Conservation (phyloP, 1,140 invertebrate species). For the Neodiprion lecontei region DNA sequence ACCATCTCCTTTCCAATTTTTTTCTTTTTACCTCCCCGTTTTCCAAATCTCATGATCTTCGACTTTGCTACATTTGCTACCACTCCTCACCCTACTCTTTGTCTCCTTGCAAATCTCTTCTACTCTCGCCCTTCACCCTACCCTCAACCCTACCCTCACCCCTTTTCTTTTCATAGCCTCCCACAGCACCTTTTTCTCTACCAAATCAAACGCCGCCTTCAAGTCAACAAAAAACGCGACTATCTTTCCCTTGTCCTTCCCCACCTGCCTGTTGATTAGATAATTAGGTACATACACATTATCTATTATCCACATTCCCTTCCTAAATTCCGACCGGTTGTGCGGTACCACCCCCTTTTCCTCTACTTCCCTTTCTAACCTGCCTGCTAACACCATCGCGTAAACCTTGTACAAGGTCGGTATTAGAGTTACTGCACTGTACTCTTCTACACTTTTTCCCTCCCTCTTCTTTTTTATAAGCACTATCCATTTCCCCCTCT, state of each 20-base stretch:
- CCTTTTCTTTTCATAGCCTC: constrained; percentile 4
- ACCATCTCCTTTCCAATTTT: no score
- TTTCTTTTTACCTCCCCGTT: no score
- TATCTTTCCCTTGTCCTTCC: constrained; percentile 13
- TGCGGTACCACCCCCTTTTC: constrained; percentile 25
- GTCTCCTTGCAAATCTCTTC: constrained; percentile 16
- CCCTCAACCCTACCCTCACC: not conserved
- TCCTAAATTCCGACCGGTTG: constrained; percentile 32
- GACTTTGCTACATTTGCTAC: no score
- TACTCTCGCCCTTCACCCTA: not conserved
- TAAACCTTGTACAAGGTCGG: constrained; percentile 10
- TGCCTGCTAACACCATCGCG: not conserved
- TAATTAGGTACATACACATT: constrained; percentile 34
- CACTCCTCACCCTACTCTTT: constrained; percentile 9
- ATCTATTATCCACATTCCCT: constrained; percentile 30
- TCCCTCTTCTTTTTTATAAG: constrained; percentile 5
- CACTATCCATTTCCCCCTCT: not conserved
- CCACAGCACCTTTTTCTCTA: constrained; percentile 21
- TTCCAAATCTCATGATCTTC: no score
- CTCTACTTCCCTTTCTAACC: constrained; percentile 20
- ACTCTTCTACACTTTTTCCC: constrained; percentile 9
- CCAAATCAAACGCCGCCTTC: constrained; percentile 25
- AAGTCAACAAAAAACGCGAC: constrained; percentile 24
- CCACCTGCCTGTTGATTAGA: constrained; percentile 4
- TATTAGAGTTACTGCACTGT: constrained; percentile 18